These are phyloP conservation scores for Dinothrombium tinctorium DNA, from an alignment of 1,140 invertebrate species.

Conservation along the genomic window DNA sequence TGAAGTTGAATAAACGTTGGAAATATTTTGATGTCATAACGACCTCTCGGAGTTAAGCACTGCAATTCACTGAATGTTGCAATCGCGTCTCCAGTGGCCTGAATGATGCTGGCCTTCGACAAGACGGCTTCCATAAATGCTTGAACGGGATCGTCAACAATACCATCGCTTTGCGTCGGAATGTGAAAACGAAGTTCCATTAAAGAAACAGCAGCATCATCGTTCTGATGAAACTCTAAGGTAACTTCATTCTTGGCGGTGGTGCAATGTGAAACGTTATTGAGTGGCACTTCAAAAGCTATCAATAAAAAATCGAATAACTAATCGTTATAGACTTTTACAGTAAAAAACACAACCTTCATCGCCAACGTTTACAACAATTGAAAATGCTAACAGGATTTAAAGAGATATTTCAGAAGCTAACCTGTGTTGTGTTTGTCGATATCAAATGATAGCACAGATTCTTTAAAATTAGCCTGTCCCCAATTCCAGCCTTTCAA, in stretches of 20 bases:
- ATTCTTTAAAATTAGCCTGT: conserved; percentile 69
- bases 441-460: conserved; percentile 73
- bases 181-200: conserved; percentile 97
- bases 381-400: too few species aligned
- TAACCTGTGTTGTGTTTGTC: conserved; percentile 35
- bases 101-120: conserved; percentile 90
- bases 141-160: conserved; percentile 67
- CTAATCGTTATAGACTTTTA: neutral
- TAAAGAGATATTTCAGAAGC: too few species aligned
- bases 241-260: conserved; percentile 98
- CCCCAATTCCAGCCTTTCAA: conserved; percentile 99
- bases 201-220: conserved; percentile 84
- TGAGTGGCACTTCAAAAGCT: conserved; percentile 87
- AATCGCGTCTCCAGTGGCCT: conserved; percentile 88
- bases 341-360: neutral
- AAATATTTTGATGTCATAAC: conserved; percentile 98
- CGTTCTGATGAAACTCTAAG: conserved; percentile 94
- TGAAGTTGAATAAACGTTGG: conserved; percentile 93
- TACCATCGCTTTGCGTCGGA: conserved; percentile 42
- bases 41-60: conserved; percentile 93
- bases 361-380: neutral
- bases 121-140: conserved; percentile 80
- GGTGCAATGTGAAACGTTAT: conserved; percentile 83
- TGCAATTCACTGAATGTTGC: conserved; percentile 89
- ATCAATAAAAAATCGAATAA: conserved; percentile 17